These are phyloP conservation scores for Eupithecia tripunctaria DNA, from an alignment of 2,888 invertebrate genomes.

Conservation along the genomic window DNA sequence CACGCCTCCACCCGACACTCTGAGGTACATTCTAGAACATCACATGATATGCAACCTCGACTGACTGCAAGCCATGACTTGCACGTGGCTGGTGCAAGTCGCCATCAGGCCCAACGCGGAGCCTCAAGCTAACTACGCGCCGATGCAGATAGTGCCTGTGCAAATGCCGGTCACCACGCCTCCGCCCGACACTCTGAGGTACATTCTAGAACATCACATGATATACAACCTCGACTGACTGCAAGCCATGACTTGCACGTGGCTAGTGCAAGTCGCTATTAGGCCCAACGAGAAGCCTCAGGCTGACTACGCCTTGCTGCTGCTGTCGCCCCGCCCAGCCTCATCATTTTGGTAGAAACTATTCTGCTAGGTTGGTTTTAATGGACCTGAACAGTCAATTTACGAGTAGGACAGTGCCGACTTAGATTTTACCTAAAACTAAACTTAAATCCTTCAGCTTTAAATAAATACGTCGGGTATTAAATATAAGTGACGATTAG, in stretches of 20 bases:
- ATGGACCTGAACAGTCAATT: too few species aligned
- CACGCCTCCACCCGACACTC: constrained; percentile 86
- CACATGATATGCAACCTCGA: constrained; percentile 53
- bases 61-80: constrained; percentile 91
- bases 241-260: constrained; percentile 91
- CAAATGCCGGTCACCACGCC: constrained; percentile 78
- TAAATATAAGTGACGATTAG: too few species aligned
- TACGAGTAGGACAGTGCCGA: too few species aligned
- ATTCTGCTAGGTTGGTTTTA: too few species aligned
- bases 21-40: constrained; percentile 78
- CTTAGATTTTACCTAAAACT: too few species aligned
- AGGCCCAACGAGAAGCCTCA: constrained; percentile 67
- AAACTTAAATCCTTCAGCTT: too few species aligned
- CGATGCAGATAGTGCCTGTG: constrained; percentile 68
- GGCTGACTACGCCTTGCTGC: constrained; percentile 77
- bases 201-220: constrained; percentile 10
- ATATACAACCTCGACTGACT: constrained; percentile 87
- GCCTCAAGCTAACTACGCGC: constrained; percentile 83
- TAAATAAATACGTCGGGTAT: too few species aligned
- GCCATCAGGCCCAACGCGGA: constrained; percentile 81
- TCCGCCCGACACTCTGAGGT: constrained; percentile 89
- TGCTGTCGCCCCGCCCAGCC: too few species aligned
- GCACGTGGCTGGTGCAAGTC: constrained; percentile 93
- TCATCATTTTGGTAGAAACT: too few species aligned
- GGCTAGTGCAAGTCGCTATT: constrained; percentile 92